Percentiles rank a stretch among this genome's conserved stretches.
Evolutionary conservation across 2,113 vertebrate species (phyloP).

Genomic region (Pionites leucogaster): DNA sequence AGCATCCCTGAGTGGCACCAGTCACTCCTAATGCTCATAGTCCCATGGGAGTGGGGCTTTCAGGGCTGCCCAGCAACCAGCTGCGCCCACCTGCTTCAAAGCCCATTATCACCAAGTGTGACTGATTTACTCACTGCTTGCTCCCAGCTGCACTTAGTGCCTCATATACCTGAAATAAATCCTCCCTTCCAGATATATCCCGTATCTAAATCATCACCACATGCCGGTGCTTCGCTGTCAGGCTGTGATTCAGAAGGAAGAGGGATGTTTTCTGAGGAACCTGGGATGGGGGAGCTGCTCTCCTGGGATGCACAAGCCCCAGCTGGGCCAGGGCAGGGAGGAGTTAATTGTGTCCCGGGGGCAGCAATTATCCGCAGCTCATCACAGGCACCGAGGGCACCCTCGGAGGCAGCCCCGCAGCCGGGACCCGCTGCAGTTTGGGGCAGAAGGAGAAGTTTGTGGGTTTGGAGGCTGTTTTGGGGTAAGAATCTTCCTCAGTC

Average conservation of each 20-base stretch:
- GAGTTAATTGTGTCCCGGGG: constrained; percentile 4
- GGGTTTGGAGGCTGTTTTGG: not conserved
- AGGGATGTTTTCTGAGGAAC: not conserved
- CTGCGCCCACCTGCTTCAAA: not conserved
- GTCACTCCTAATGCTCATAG: accelerated
- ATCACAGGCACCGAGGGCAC: not conserved
- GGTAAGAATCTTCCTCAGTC: not conserved
- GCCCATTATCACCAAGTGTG: not conserved
- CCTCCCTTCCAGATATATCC: not conserved
- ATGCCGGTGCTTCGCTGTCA: not conserved
- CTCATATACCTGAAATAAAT: constrained; percentile 11
- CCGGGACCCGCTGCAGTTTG: not conserved
- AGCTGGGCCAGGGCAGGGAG: constrained; percentile 1
- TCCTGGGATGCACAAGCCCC: not conserved
- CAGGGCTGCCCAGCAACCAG: not conserved
- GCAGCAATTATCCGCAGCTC: constrained; percentile 28
- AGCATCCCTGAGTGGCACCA: not conserved
- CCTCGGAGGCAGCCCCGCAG: not conserved
- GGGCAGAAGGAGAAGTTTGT: not conserved
- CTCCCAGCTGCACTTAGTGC: not conserved
- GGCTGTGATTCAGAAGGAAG: constrained; percentile 14
- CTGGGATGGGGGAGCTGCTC: not conserved
- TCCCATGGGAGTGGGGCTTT: not conserved
- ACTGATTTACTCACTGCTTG: not conserved
- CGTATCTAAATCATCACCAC: not conserved